Evolutionary conservation across 92 coral and sea anemone genomes (phyloP), one percentile per base, ranked within the genome.

Genomic region (Porites lobata): DNA sequence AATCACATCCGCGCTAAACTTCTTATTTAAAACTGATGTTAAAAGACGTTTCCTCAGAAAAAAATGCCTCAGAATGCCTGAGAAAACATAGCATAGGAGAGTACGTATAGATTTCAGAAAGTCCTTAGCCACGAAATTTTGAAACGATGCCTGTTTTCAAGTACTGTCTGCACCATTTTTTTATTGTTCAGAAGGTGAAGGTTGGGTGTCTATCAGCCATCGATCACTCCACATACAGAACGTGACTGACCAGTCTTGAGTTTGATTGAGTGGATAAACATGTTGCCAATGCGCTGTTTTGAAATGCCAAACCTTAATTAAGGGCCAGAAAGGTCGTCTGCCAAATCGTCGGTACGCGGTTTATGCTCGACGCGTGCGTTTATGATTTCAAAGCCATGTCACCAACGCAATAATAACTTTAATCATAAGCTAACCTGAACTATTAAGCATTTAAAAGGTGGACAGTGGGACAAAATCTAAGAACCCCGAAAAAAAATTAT

Each of bases 241-340:
- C 66, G 32, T 20, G 66, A 26, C 76, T 56, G 10, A 76, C 43
- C 6, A 26, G 24, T 3, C 69, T 77, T 22, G 50, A 38, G 47
- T 38, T 38, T 38, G 47, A 38, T 38, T 38, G 47, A 81, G 67
- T 68, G 56, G 18, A 1, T 52, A 53, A 69, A 57, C 77, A 56
- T 20, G 76, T 57, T 21, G 77, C 65, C 78, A 32, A 43, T 32
- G 29, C 47, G 4, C 6, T 38, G 21, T 13, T 66, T 57, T 82
- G 69, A 70, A 59, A 82, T 69, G 65, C 66, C 77, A 68, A 15
- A 57, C 69, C 43, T 50, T 53, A 38, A 38, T 9, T 32, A 56
- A 51, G 21, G 57, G 78, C 71, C 86, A 82, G 24, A 57, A 79
- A 82, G 86, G 86, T 57, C 75, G 86, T 81, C 86, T 82, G 77